These are phyloP conservation scores for Himalopsyche tibetana DNA, from an alignment of 2,888 invertebrate species.

Conservation along the genomic window DNA sequence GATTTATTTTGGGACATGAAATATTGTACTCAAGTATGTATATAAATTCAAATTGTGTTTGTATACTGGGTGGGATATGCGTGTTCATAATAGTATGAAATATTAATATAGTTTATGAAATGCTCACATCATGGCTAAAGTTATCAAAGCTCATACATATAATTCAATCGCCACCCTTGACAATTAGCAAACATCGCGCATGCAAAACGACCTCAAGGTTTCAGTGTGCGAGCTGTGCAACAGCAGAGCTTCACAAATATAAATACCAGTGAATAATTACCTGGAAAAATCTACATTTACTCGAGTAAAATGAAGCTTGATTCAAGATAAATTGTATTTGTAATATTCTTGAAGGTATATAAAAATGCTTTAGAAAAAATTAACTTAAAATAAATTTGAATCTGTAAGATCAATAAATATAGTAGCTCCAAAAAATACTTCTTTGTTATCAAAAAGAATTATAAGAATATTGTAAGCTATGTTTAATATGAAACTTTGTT, in stretches of 20 bases:
- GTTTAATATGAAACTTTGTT: too few species aligned
- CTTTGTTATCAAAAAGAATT: too few species aligned
- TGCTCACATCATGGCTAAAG: neutral
- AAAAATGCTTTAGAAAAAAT: too few species aligned
- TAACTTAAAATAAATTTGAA: too few species aligned
- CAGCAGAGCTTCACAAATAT: neutral
- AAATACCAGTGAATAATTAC: neutral
- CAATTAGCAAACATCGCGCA: neutral
- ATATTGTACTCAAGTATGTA: neutral
- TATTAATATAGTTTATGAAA: constrained; percentile 6
- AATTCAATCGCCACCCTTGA: constrained; percentile 2
- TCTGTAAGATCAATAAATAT: too few species aligned
- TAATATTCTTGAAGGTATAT: too few species aligned
- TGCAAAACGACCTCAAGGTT: neutral
- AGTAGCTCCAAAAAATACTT: too few species aligned
- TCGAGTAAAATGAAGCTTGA: too few species aligned
- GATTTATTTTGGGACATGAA: too few species aligned
- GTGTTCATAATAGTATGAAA: neutral
- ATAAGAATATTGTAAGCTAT: too few species aligned
- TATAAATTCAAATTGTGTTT: neutral
- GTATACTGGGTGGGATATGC: neutral
- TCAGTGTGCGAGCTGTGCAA: neutral
- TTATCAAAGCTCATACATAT: neutral
- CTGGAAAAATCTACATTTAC: too few species aligned
- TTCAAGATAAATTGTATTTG: too few species aligned